Base-by-base conservation (phyloP, 2,113 vertebrate species). In the Clarias magur region DNA sequence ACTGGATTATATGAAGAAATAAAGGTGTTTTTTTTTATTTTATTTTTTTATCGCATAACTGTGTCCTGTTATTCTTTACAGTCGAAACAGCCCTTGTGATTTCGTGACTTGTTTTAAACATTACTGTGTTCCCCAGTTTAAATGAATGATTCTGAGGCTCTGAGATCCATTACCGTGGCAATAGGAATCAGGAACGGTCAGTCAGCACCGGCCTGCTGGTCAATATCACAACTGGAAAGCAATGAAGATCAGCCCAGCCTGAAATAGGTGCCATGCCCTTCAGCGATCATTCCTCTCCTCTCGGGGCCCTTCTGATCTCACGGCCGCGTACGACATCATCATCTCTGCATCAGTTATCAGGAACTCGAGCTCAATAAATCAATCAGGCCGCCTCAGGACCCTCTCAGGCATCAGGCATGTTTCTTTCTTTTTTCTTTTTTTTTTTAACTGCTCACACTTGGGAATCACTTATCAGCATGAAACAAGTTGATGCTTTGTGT, bases 301-400 rank as follows among this genome's bases (percentile, higher is more conserved):
- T 76, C 53, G n/a, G 72, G 79, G 53, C 85, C 89, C 86, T 87
- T 83, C 72, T 86, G 90, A 91, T 88, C 84, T 79, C 15, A 42
- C 76, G 75, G 90, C 89, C 68, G 8, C 87, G 91, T 91, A 92
- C 27, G 90, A 87, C 91, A 91, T 93, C 91, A 93, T 94, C 92
- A 94, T 93, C 93, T 90, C 91, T 79, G 16, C 91, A 89, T 93
- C 90, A 91, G 88, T 93, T 93, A 93, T 94, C 92, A 91, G 88
- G 78, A 80, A 90, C 90, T 87, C 87, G 10, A 83, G 90, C 92
- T 95, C 94, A 91, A 95, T 95, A 95, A 94, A 94, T 96, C 94
- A 80, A 93, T 95, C 84, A 79, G 89, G 89, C 60, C 80, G 54
- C 85, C 88, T 87, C 89, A 53, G 89, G 87, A 91, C 89, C 88